A percentile compares a stretch with the other conserved stretches of the same genome.
Conservation (phyloP, 2,888 invertebrate genomes). For the Callyntrura sp. region DNA sequence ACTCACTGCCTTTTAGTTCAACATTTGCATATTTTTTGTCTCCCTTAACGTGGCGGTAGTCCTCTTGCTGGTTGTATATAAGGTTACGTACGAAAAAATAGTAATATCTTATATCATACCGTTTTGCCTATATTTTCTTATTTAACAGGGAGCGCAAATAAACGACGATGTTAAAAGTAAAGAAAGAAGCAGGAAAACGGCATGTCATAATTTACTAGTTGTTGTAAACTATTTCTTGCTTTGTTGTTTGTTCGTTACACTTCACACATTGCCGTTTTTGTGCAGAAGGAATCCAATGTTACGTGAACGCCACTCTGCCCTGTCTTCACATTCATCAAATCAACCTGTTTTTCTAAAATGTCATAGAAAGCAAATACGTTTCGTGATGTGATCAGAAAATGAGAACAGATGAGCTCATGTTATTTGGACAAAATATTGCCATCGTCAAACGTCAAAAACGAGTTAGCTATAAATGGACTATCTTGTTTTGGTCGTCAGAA, state of each 20-base stretch:
- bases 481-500: not conserved
- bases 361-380: conserved; percentile 7
- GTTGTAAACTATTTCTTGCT: conserved; percentile 35
- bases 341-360: conserved; percentile 29
- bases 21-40: conserved; percentile 40
- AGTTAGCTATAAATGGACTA: conserved; percentile 14
- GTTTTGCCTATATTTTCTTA: not conserved
- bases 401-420: conserved; percentile 21
- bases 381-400: conserved; percentile 30
- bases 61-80: conserved; percentile 40
- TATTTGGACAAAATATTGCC: conserved; percentile 26
- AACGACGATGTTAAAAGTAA: not conserved
- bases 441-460: conserved; percentile 35
- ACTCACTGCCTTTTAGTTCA: conserved; percentile 12
- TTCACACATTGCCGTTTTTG: conserved; percentile 12
- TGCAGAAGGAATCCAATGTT: conserved; percentile 35
- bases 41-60: conserved; percentile 10
- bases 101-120: too few relatives aligned
- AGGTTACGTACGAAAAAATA: too few relatives aligned
- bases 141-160: conserved; percentile 7
- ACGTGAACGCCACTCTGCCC: too few relatives aligned
- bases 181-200: conserved; percentile 23
- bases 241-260: conserved; percentile 16
- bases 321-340: conserved; percentile 42
- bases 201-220: conserved; percentile 36